Evolutionary conservation across 2,888 invertebrate genomes (phyloP), one percentile per base, ranked within the genome.

Genomic region (Nebria brevicollis): DNA sequence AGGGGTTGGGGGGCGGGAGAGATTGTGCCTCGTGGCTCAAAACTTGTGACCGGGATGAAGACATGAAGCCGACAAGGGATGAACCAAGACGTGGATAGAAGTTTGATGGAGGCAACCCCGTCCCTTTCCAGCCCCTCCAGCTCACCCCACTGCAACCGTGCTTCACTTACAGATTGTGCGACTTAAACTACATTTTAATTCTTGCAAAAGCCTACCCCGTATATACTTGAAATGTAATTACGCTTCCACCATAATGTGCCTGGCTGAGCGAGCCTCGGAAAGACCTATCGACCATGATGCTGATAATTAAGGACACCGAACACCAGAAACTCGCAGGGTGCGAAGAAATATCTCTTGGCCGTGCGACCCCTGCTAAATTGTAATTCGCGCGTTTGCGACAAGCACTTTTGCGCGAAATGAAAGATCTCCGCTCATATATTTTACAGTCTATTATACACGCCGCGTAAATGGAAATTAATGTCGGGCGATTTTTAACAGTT

Each of bases 141-240:
- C 20, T 20, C 20, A 20, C 20, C 20, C 20, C 54, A 7, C 11
- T 15, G 54, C 64, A 26, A 15, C 75, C 80, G 80, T 80, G 80
- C 80, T 70, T 54, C 75, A 75, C 80, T 80, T 80, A 80, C 80
- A 80, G 80, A 80, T 80, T 80, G 75, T 13, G 54, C 80, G 75
- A 80, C 80, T 80, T 80, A 80, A 80, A 80, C 80, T 80, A 80
- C 80, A 75, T 80, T 80, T 80, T 80, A 80, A 80, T 80, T 80
- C 80, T 75, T 68, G 79, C 79, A 80, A 75, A 80, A 80, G 79
- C 79, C 79, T 20, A 68, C 66, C 54, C 75, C 13, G 54, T 54
- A 54, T 54, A 68, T 75, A 75, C 79, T 80, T 80, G 75, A 80
- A 80, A 80, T 80, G 79, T 80, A 80, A 80, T 80, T 80, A 80